Base-by-base conservation (phyloP, 2,797 vertebrate species). In the Tragopan temminckii region DNA sequence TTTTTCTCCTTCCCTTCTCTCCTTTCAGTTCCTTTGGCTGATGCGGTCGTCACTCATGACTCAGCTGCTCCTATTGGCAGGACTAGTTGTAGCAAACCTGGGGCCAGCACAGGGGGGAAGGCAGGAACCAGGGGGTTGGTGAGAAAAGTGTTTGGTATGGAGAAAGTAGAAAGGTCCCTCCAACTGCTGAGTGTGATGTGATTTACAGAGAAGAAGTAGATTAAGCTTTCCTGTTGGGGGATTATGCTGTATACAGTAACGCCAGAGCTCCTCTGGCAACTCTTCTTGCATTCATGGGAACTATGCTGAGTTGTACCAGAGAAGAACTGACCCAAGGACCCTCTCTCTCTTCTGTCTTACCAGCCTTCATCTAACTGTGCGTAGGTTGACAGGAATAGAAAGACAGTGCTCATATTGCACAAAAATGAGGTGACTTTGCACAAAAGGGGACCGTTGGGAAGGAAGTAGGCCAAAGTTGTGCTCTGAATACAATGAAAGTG, bases 61-160 rank as follows among this genome's bases (percentile, higher is more conserved):
- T 96, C 94, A 95, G 95, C 95, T 94, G 77, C 81, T 95, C 59
- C 76, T 85, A 46, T 82, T 96, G 94, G 92, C 90, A 96, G 88
- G 53, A 94, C 84, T 92, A 92, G 93, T 93, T 92, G 92, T 85
- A 90, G 89, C 76, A 95, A 76, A 95, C 66, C 33, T 2, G 0
- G 20, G 76, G 86, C 90, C 94, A 96, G 70, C 50, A 7, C 18
- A 46, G 58, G 62, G 62, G 62, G 78, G 43, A 69, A 75, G 70
- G 35, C 38, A 83, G 53, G 55, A 87, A 55, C n/a, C 33, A 58
- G 20, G 31, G 27, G 62, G 42, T 52, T 62, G 58, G 31, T 10
- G 11, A 63, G 33, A 16, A 80, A 27, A 52, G 7, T 2, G 9
- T 27, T 59, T 62, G 27, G 12, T 53, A 20, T 43, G 42, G 42